Percentiles rank a stretch among this genome's conserved stretches.
These are phyloP conservation scores for Drosophila infuscata DNA, from an alignment of 2,888 invertebrate species.

Conservation along the genomic window DNA sequence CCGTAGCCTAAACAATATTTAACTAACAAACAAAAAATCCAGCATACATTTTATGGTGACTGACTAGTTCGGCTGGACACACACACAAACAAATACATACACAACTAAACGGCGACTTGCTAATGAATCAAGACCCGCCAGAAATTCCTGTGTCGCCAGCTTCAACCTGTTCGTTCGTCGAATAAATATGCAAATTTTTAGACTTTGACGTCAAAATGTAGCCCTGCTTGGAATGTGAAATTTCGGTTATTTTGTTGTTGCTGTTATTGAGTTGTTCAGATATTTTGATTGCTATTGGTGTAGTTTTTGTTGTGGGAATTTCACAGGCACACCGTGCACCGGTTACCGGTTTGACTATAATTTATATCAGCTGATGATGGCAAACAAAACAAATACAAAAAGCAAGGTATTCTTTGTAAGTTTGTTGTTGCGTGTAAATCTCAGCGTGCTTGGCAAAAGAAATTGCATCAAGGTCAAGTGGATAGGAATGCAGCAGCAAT, in stretches of 20 bases:
- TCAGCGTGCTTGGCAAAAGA: conserved; percentile 6
- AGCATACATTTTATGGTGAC: conserved; percentile 54
- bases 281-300: conserved; percentile 22
- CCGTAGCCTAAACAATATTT: conserved; percentile 38
- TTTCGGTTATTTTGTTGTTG: conserved; percentile 56
- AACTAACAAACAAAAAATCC: conserved; percentile 32
- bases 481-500: conserved; percentile 18
- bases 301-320: conserved; percentile 61
- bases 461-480: conserved; percentile 65
- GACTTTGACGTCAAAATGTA: conserved; percentile 80
- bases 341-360: conserved; percentile 32
- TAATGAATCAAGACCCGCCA: conserved; percentile 74
- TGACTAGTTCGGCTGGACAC: conserved; percentile 62
- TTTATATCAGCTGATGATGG: conserved; percentile 56
- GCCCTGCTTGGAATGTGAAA: conserved; percentile 75
- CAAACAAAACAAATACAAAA: conserved; percentile 5
- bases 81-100: conserved; percentile 63
- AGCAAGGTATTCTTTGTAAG: not conserved
- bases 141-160: conserved; percentile 70
- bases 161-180: conserved; percentile 43
- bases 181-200: conserved; percentile 66
- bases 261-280: conserved; percentile 48
- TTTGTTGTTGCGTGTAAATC: conserved; percentile 8
- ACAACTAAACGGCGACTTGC: conserved; percentile 41
- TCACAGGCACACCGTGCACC: conserved; percentile 44